phyloP scores from a whole-genome alignment of 2,113 vertebrate genomes.

The Canis aureus region DNA sequence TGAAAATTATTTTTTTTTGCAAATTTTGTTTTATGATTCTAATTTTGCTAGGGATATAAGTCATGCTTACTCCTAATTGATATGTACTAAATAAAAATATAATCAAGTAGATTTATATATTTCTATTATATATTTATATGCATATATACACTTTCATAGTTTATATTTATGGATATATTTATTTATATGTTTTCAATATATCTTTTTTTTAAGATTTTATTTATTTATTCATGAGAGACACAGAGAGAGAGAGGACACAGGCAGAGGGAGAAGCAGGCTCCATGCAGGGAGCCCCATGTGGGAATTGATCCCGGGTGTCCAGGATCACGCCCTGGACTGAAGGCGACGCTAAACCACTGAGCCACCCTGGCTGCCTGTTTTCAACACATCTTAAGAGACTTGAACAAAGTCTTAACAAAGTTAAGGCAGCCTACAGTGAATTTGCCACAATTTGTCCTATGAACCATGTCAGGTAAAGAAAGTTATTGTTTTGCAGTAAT shows the following conservation, averaged over 20 bases:
- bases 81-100: background rate
- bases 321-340: too few relatives aligned
- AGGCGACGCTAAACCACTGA: too few relatives aligned
- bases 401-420: background rate
- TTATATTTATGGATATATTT: background rate
- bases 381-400: background rate
- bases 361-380: too few relatives aligned
- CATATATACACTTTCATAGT: background rate
- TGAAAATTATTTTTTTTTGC: background rate
- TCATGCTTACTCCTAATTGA: background rate
- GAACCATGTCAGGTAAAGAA: background rate
- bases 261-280: too few relatives aligned
- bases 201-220: too few relatives aligned
- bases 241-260: too few relatives aligned
- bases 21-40: background rate
- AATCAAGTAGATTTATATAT: background rate
- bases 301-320: too few relatives aligned
- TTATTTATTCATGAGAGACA: too few relatives aligned
- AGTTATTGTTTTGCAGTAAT: background rate
- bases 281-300: too few relatives aligned
- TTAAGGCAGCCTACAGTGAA: background rate
- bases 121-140: background rate
- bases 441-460: background rate
- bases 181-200: background rate
- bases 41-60: background rate